Conservation (phyloP, 1,140 invertebrate genomes). For the Tetragnatha versicolor region DNA sequence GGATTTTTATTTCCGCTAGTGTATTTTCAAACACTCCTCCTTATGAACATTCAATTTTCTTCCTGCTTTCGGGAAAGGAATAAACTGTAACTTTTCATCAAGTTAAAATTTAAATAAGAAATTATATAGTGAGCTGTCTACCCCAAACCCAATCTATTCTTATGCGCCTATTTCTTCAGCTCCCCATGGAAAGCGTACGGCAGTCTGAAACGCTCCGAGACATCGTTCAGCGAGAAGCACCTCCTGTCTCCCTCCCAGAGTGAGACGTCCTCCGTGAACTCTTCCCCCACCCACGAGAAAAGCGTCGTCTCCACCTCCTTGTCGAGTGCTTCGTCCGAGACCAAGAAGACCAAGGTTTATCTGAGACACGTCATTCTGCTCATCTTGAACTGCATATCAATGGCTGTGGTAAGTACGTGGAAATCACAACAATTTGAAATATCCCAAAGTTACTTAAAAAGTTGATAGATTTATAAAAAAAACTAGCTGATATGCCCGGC, state of each 20-base stretch:
- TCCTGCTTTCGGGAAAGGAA: too few species aligned
- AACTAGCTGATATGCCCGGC: too few species aligned
- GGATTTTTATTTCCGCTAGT: too few species aligned
- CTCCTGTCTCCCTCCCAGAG: slow-evolving; percentile 13
- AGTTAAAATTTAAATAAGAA: too few species aligned
- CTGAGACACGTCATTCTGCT: slow-evolving; percentile 43
- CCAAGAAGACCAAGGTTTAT: not conserved
- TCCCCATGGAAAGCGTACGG: not conserved
- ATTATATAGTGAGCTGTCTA: too few species aligned
- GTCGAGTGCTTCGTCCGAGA: not conserved
- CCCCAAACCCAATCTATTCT: too few species aligned
- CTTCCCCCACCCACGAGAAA: not conserved
- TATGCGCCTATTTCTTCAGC: slow-evolving; percentile 15
- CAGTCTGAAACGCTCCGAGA: slow-evolving; percentile 22
- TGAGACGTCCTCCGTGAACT: slow-evolving; percentile 7
- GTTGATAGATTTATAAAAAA: too few species aligned
- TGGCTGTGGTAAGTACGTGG: slow-evolving; percentile 44
- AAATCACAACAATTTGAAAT: too few species aligned
- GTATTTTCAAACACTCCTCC: too few species aligned
- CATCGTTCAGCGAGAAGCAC: slow-evolving; percentile 41
- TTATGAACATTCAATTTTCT: too few species aligned
- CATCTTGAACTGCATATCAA: slow-evolving; percentile 45
- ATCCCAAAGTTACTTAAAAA: too few species aligned
- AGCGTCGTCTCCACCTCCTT: not conserved
- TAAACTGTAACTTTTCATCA: too few species aligned